Percentiles rank a stretch among this genome's conserved stretches.
Evolutionary conservation across 2,113 vertebrate genomes (phyloP).

Genomic region (Xenopus tropicalis): UCB_Xtro_10.0 CM004448.2:42423001-42423500

Average conservation of each 20-base stretch:
- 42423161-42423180: slow-evolving; percentile 92
- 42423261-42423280: slow-evolving; percentile 82
- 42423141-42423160: slow-evolving; percentile 65
- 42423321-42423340: slow-evolving; percentile 95
- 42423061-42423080: no score
- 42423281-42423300: slow-evolving; percentile 70
- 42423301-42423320: slow-evolving; percentile 79
- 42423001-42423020: no score
- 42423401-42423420: slow-evolving; percentile 85
- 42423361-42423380: slow-evolving; percentile 83
- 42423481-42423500: no score
- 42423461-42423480: background rate
- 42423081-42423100: no score
- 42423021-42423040: no score
- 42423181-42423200: slow-evolving; percentile 87
- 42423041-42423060: no score
- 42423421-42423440: slow-evolving; percentile 80
- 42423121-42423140: slow-evolving; percentile 42
- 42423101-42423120: no score
- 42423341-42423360: slow-evolving; percentile 88
- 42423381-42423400: slow-evolving; percentile 87
- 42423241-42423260: slow-evolving; percentile 74
- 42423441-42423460: slow-evolving; percentile 47
- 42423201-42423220: slow-evolving; percentile 79
- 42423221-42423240: slow-evolving; percentile 79